phyloP scores from a whole-genome alignment of 1,140 invertebrate genomes.

The Drosophila ficusphila region DNA sequence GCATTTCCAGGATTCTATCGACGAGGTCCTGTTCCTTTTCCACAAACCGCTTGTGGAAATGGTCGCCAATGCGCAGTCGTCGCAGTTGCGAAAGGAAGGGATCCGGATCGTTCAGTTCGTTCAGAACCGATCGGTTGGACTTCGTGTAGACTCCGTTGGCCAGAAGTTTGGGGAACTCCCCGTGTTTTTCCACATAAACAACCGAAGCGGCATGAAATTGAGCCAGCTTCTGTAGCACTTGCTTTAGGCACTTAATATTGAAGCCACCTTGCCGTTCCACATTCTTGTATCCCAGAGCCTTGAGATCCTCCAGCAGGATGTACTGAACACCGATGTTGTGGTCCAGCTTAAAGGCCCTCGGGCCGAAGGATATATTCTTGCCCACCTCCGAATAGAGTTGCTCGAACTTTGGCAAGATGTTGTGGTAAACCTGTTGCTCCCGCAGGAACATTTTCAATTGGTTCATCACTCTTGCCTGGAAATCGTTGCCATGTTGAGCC shows the following conservation, averaged over 20 bases:
- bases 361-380: constrained; percentile 13
- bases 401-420: constrained; percentile 22
- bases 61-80: constrained; percentile 14
- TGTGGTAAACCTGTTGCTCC: constrained; percentile 50
- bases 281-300: constrained; percentile 77
- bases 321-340: constrained; percentile 56
- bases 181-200: constrained; percentile 24
- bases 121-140: constrained; percentile 21
- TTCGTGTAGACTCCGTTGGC: constrained; percentile 29
- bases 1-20: constrained; percentile 1
- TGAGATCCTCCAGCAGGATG: constrained; percentile 31
- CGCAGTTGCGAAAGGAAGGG: constrained; percentile 30
- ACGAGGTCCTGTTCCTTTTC: constrained; percentile 24
- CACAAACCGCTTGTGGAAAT: constrained; percentile 22
- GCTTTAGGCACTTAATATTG: constrained; percentile 84
- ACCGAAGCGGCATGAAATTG: constrained; percentile 86
- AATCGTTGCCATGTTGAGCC: constrained; percentile 24
- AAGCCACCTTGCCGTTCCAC: constrained; percentile 85
- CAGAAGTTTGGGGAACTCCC: constrained; percentile 31
- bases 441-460: constrained; percentile 49
- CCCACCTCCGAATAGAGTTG: constrained; percentile 37
- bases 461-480: constrained; percentile 40
- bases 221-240: constrained; percentile 85
- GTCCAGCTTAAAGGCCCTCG: constrained; percentile 45
- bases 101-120: constrained; percentile 20